These are phyloP conservation scores for Pterostichus madidus DNA, from an alignment of 2,888 invertebrate species.

Conservation along the genomic window DNA sequence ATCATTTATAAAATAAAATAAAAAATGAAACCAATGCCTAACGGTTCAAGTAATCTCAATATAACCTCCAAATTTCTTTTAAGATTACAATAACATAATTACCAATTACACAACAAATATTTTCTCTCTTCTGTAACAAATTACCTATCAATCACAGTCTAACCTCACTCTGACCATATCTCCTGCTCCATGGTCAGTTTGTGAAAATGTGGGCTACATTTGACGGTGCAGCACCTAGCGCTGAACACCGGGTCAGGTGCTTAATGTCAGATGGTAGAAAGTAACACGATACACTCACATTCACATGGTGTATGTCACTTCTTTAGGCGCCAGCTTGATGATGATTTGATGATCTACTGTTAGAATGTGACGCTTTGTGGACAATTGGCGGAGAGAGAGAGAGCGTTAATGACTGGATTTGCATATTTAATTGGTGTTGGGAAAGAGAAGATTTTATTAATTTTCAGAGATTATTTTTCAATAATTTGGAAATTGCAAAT, in stretches of 20 bases:
- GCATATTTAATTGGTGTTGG: no score
- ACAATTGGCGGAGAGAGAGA: no score
- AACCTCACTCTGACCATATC: slow-evolving; percentile 5
- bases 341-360: not conserved
- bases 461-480: no score
- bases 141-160: slow-evolving; percentile 28
- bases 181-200: slow-evolving; percentile 9
- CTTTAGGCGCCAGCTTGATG: not conserved
- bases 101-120: not conserved
- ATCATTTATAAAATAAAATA: no score
- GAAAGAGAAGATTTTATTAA: no score
- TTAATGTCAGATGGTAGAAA: slow-evolving; percentile 49
- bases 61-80: not conserved
- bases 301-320: not conserved
- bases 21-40: no score
- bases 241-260: slow-evolving; percentile 29
- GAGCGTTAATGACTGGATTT: no score
- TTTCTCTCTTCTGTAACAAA: not conserved
- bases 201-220: slow-evolving; percentile 40
- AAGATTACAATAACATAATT: not conserved
- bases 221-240: not conserved
- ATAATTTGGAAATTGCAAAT: no score
- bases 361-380: not conserved
- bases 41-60: not conserved
- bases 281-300: slow-evolving; percentile 1